Base-by-base conservation (phyloP, 92 coral and sea anemone genomes). In the Muricea muricata region DNA sequence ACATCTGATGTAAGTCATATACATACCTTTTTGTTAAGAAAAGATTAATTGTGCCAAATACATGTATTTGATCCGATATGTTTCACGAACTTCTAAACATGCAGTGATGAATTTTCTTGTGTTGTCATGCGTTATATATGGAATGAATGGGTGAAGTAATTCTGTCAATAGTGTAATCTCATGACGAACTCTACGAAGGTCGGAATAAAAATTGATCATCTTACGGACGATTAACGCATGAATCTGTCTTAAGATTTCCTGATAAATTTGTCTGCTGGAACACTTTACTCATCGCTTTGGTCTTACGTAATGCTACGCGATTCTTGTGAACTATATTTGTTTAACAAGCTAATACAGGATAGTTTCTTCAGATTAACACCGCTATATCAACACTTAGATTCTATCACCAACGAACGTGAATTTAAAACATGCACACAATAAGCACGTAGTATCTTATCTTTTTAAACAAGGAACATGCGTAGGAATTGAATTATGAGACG, bases 211-310 rank as follows among this genome's bases (percentile, higher is more conserved):
- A 63, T 63, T 60, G 68, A 63, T 63, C 70, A 18, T 63, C 70
- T 63, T 63, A 26, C 70, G 37, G 70, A 63, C 18, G 70, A 63
- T 63, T 63, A 63, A 26, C 34, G 20, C 56, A 29, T 23, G 35
- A 33, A 57, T 78, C 70, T 78, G 39, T 34, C 54, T 78, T 78
- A 58, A 32, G 70, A 56, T 78, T 78, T 78, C 83, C 83, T 78
- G 83, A 78, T 78, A 56, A 56, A n/a, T 46, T 29, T 18, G 71
- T 57, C 83, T 78, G 81, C 81, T 37, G 71, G 83, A 56, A 26
- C 83, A 58, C 83, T 58, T 78, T 56, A 56, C 52, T 56, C 70
- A 78, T 33, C 71, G 70, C 83, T 78, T 78, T 78, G 71, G 71
- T 56, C 81, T n/a, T 55, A 50, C 39, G 29, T 63, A 29, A n/a